Evolutionary conservation across 2,888 invertebrate genomes (phyloP).

Genomic region (Caenorhabditis japonica): DNA sequence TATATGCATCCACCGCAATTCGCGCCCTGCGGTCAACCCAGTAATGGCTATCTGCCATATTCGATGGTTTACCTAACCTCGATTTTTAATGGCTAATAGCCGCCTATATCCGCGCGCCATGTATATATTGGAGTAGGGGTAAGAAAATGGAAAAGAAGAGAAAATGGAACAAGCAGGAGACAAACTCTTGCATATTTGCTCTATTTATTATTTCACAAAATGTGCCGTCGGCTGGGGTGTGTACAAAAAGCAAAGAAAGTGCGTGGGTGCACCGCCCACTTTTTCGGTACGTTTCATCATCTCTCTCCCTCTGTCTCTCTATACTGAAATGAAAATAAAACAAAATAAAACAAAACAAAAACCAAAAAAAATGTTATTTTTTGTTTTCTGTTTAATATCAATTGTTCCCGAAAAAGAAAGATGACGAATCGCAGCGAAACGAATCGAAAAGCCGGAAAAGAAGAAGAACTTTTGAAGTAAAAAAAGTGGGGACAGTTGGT

Average conservation of each 20-base stretch:
- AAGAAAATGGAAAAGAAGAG: background rate
- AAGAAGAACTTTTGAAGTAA: background rate
- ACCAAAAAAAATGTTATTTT: too few species aligned
- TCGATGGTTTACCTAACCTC: too few species aligned
- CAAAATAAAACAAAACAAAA: background rate
- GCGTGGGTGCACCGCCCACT: conserved; percentile 17
- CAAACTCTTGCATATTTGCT: conserved; percentile 26
- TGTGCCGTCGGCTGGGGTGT: background rate
- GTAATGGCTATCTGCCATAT: too few species aligned
- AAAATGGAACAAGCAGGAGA: conserved; percentile 10
- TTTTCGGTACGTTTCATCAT: conserved; percentile 46
- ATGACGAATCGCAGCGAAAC: conserved; percentile 3
- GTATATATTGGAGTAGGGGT: too few species aligned
- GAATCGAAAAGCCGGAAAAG: background rate
- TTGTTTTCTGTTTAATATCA: background rate
- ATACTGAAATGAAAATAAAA: conserved; percentile 10
- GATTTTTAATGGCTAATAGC: too few species aligned
- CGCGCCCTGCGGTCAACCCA: too few species aligned
- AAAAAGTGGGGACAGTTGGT: conserved; percentile 4
- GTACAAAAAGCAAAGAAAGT: conserved; percentile 14
- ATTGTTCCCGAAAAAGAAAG: background rate
- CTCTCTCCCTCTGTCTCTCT: background rate
- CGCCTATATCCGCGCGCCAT: too few species aligned
- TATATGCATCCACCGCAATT: too few species aligned
- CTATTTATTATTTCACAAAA: conserved; percentile 50